Evolutionary conservation across 2,113 vertebrate species (phyloP), one percentile per base, ranked within the genome.

Genomic region (Martes martes): DNA sequence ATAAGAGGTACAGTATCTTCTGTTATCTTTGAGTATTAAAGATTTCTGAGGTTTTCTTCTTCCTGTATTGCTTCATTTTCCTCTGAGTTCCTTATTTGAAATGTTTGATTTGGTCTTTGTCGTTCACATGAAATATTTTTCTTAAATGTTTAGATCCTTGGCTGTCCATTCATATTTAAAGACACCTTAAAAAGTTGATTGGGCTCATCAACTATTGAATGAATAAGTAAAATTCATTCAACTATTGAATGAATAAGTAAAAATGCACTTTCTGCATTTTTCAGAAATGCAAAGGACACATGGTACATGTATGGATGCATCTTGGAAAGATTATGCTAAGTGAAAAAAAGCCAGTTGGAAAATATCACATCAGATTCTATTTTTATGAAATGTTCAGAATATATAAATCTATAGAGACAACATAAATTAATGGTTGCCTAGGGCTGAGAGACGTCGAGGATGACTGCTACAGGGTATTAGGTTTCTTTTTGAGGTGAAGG

Each of bases 91-190:
- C 36, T 94, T 82, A 91, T 63, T 91, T 84, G 31, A 65, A 89
- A 89, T 86, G 31, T 33, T 79, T 61, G 52, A 71, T 95, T 94
- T 91, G 79, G 47, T 85, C 57, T 71, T 86, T 95, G 69, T 52
- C 52, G 63, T 95, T 84, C 61, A 39, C 7, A 2, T 92, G 36
- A 63, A 74, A 47, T 18, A 15, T 63, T 88, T 92, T 82, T 83
- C 21, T 83, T 33, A 74, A 65, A 74, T 63, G 65, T 81, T 86
- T 73, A 92, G 26, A 81, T 87, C 19, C 50, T 71, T 73, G 19
- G 8, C 31, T 89, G 26, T 92, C 65, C 10, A 42, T 95, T 92
- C 31, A 50, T 79, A 52, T 79, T 92, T 33, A 82, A 78, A 71
- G 79, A 92, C 39, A 74, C 31, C 57, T 78, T 73, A 67, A 82